Evolutionary conservation across 2,113 vertebrate genomes (phyloP).

Genomic region (Sphyrna mokarran): DNA sequence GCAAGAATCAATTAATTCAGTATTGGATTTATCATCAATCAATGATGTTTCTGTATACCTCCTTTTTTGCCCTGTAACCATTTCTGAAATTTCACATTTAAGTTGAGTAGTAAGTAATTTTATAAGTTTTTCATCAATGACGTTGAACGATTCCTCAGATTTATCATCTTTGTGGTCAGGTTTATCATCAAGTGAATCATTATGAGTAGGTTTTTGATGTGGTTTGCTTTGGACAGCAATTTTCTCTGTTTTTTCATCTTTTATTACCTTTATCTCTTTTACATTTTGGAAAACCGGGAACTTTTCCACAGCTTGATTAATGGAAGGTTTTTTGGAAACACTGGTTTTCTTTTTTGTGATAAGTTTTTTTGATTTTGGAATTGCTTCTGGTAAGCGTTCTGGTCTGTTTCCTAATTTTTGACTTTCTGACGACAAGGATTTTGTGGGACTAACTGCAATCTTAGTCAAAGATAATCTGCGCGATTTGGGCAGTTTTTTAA

Average conservation of each 20-base stretch:
- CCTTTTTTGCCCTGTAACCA: background rate
- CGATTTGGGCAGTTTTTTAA: slow-evolving; percentile 3
- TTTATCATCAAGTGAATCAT: background rate
- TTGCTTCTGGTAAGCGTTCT: background rate
- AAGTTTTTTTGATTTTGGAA: slow-evolving; percentile 26
- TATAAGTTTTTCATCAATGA: slow-evolving; percentile 15
- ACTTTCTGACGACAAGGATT: background rate
- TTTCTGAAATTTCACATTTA: slow-evolving; percentile 31
- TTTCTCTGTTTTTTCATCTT: slow-evolving; percentile 6
- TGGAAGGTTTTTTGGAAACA: background rate
- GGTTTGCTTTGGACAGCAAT: background rate
- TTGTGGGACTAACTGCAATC: slow-evolving; percentile 20
- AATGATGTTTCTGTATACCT: background rate
- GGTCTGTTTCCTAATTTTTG: slow-evolving; percentile 17
- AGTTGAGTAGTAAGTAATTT: slow-evolving; percentile 16
- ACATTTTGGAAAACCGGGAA: slow-evolving; percentile 3
- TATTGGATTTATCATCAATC: background rate
- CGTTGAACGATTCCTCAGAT: background rate
- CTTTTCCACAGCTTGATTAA: background rate
- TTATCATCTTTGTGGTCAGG: background rate
- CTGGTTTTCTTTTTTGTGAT: background rate
- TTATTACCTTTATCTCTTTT: slow-evolving; percentile 31
- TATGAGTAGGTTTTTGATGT: background rate
- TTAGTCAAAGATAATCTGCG: slow-evolving; percentile 22
- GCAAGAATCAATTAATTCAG: background rate